Conservation (phyloP, 2,888 invertebrate species). For the Andrena flavipes region DNA sequence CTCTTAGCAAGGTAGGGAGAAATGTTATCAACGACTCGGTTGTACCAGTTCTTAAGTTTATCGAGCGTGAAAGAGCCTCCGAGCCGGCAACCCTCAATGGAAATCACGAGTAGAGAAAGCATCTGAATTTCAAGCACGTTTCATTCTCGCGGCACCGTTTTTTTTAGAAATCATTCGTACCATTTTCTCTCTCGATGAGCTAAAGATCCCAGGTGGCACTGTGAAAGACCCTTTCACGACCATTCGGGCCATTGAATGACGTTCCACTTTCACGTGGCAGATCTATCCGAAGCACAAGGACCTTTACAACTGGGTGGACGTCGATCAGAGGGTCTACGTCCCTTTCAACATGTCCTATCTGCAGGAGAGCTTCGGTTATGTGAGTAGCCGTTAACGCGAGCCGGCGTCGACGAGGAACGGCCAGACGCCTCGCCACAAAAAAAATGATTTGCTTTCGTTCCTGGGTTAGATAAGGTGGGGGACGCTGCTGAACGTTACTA, state of each 20-base stretch:
- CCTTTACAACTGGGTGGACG: conserved; percentile 83
- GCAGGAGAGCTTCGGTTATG: conserved; percentile 85
- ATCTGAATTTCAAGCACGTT: not conserved
- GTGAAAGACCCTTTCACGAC: not conserved
- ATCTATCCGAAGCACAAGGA: conserved; percentile 84
- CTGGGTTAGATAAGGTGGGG: conserved; percentile 82
- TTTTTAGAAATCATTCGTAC: not conserved
- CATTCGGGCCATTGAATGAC: conserved; percentile 1
- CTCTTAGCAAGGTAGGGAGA: conserved; percentile 82
- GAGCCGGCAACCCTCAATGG: not conserved
- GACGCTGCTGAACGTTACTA: conserved; percentile 79
- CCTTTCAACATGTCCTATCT: conserved; percentile 84
- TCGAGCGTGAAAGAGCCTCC: not conserved
- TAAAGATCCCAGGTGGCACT: not conserved
- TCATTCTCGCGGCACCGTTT: too few relatives aligned
- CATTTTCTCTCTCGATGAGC: not conserved
- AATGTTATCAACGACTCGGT: not conserved
- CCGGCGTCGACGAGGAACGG: not conserved
- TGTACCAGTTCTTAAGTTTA: not conserved
- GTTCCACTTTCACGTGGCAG: conserved; percentile 67
- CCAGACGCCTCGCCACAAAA: not conserved
- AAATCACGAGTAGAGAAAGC: too few relatives aligned
- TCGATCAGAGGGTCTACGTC: conserved; percentile 83
- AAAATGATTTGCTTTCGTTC: conserved; percentile 57
- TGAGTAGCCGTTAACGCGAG: conserved; percentile 76